A percentile compares a stretch with the other conserved stretches of the same genome.
phyloP scores from a whole-genome alignment of 2,113 vertebrate genomes.

The Chloropsis hardwickii region DNA sequence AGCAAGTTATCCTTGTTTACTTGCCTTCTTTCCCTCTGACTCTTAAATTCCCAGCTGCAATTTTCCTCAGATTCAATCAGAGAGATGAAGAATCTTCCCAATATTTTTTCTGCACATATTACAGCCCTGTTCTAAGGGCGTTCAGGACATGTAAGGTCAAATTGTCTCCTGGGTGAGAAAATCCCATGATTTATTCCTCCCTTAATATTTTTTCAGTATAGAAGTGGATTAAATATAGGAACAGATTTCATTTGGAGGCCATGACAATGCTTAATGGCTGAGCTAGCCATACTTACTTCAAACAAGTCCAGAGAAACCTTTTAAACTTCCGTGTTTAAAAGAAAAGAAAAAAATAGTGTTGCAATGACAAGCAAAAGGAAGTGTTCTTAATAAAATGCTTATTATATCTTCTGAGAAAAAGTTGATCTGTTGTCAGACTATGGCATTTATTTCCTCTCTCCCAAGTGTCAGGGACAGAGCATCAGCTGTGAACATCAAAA shows the following conservation, averaged over 20 bases:
- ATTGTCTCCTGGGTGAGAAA: background rate
- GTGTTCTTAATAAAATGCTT: background rate
- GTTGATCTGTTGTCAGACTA: background rate
- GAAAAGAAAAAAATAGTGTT: background rate
- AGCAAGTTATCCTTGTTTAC: rapidly evolving
- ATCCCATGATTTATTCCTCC: rapidly evolving
- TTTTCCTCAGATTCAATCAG: background rate
- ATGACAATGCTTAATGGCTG: background rate
- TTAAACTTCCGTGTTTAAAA: background rate
- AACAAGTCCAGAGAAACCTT: background rate
- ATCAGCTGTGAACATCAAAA: background rate
- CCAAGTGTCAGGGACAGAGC: background rate
- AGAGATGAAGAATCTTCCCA: background rate
- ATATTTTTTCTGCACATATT: background rate
- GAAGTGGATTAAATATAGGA: background rate
- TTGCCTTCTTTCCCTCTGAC: background rate
- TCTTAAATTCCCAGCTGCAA: background rate
- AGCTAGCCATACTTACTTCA: background rate
- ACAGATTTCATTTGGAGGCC: background rate
- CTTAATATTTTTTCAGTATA: background rate
- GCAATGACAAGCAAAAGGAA: background rate
- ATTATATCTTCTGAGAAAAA: background rate
- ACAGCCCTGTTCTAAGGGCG: background rate
- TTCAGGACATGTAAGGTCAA: background rate
- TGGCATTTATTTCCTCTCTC: background rate